Evolutionary conservation across 2,113 vertebrate genomes (phyloP).

Genomic region (Cygnus atratus): DNA sequence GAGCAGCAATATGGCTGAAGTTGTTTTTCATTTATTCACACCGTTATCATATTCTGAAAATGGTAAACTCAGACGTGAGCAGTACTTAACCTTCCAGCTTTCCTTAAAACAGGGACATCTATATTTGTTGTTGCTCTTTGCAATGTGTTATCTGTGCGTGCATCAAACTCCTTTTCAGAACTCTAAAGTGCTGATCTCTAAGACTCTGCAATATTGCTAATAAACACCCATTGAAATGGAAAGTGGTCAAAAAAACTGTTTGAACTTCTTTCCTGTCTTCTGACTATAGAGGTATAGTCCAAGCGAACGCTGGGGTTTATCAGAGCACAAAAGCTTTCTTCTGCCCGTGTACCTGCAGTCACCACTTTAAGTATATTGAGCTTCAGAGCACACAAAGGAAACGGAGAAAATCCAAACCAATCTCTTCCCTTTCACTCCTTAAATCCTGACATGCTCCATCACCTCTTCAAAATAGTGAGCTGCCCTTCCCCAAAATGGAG

Average conservation of each 20-base stretch:
- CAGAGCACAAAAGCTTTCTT: conserved; percentile 70
- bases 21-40: not conserved
- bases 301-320: conserved; percentile 65
- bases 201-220: conserved; percentile 33
- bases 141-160: not conserved
- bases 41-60: not conserved
- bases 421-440: conserved; percentile 82
- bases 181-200: conserved; percentile 50
- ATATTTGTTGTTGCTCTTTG: not conserved
- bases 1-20: not conserved
- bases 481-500: conserved; percentile 69
- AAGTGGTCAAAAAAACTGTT: conserved; percentile 64
- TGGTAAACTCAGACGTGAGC: conserved; percentile 12
- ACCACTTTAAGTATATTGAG: conserved; percentile 74
- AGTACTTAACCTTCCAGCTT: not conserved
- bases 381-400: conserved; percentile 70
- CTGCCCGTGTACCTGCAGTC: conserved; percentile 73
- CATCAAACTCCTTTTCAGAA: conserved; percentile 5
- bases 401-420: conserved; percentile 76
- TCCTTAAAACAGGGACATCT: conserved; percentile 19
- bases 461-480: conserved; percentile 87
- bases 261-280: conserved; percentile 64
- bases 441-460: conserved; percentile 88
- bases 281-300: conserved; percentile 63
- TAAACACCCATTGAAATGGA: conserved; percentile 71